phyloP scores from a whole-genome alignment of 2,113 vertebrate genomes.

The Sinocyclocheilus grahami region DNA sequence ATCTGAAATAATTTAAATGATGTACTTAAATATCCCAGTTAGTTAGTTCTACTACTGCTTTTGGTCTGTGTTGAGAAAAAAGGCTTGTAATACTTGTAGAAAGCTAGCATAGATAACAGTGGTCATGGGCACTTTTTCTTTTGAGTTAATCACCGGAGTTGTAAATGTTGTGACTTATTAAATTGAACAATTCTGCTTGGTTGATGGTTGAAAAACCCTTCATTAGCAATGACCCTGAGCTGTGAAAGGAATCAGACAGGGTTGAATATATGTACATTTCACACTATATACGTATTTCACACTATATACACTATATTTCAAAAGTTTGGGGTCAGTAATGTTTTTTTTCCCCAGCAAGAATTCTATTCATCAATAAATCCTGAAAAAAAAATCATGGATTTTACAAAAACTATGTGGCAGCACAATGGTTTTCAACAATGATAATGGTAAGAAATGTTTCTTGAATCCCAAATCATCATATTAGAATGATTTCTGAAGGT shows the following conservation, averaged over 20 bases:
- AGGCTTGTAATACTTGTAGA: not conserved
- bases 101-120: not conserved
- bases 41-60: not conserved
- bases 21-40: slow-evolving; percentile 22
- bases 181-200: not conserved
- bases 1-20: not conserved
- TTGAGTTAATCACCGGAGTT: not conserved
- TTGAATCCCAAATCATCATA: not conserved
- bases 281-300: too few relatives aligned
- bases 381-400: not conserved
- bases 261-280: too few relatives aligned
- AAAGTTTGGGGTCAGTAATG: not conserved
- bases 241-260: not conserved
- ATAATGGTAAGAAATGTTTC: not conserved
- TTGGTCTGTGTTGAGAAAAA: not conserved
- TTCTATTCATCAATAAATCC: not conserved
- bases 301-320: not conserved
- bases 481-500: not conserved
- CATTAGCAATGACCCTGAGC: not conserved
- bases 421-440: not conserved
- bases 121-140: not conserved
- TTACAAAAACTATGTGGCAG: too few relatives aligned
- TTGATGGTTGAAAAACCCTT: not conserved
- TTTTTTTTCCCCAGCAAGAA: not conserved
- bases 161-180: not conserved